Base-by-base conservation (phyloP, 2,797 vertebrate genomes). In the Synaphobranchus kaupii region DNA sequence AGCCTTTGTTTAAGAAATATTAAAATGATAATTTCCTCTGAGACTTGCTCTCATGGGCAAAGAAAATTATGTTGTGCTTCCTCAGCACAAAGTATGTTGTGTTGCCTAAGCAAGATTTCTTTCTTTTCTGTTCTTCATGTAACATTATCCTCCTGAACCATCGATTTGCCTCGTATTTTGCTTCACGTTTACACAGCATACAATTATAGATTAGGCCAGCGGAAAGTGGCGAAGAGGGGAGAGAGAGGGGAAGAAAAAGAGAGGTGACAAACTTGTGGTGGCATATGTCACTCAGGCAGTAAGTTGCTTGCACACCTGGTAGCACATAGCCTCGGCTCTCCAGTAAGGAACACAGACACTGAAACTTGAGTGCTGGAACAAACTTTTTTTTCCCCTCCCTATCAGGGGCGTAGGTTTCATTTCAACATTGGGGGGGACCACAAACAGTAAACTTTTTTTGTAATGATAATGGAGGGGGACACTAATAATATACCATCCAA, bases 61-160 rank as follows among this genome's bases (percentile, higher is more conserved):
- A 48, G 76, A 50, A 22, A 66, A 80, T 3, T 47, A 4, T 48
- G 7, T 80, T 80, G 20, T 50, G 39, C 76, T 48, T 48, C 76
- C 76, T 80, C 76, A 50, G 76, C 17, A 66, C 39, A 81, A 25
- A 34, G n/a, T 56, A 22, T 9, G 0, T 8, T 0, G 2, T 56
- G 9, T 52, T 93, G 92, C 90, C 90, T 0, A 84, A 91, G 89
- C 89, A 89, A 85, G 89, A 91, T 92, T 73, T 44, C 39, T 78
- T 47, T 78, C 31, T 47, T 78, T 47, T 8, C 31, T 20, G 34
- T 31, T 76, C 12, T 44, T 50, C 82, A 89, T 44, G 85, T 90
- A 89, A 90, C 87, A 86, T 88, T 84, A 66, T 83, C 58, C 87
- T 87, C 84, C 73, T 92, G 86, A 92, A 89, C 93, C 89, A 89